A percentile compares a stretch with the other conserved stretches of the same genome.
phyloP scores from a whole-genome alignment of 2,113 vertebrate genomes.

The Vulpes lagopus region DNA sequence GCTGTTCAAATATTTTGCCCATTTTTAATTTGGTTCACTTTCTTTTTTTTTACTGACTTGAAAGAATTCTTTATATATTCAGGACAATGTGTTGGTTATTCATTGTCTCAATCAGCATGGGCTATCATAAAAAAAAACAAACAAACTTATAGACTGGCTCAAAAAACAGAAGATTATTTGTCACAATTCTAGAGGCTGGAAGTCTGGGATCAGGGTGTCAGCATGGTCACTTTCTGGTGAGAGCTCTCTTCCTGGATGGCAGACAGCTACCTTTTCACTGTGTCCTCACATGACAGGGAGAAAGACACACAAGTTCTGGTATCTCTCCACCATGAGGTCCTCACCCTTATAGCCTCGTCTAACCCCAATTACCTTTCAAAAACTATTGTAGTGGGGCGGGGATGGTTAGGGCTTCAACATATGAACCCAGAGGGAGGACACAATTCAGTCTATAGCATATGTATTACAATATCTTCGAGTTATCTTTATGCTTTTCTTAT shows the following conservation, averaged over 20 bases:
- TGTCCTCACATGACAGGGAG: background rate
- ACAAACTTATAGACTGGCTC: background rate
- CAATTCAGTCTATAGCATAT: background rate
- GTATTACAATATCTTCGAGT: background rate
- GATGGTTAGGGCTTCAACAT: background rate
- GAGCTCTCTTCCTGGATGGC: background rate
- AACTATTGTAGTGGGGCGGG: background rate
- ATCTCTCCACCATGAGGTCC: background rate
- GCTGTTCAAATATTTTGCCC: constrained; percentile 35
- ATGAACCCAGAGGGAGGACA: background rate
- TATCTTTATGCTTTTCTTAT: background rate
- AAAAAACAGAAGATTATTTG: background rate
- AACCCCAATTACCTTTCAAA: background rate
- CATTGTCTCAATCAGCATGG: background rate
- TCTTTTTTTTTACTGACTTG: constrained; percentile 9
- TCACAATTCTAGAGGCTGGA: background rate
- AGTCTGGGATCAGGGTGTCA: background rate
- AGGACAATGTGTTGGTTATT: background rate
- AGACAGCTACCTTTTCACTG: background rate
- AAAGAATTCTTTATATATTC: background rate
- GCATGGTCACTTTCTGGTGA: background rate
- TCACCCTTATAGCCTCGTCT: background rate
- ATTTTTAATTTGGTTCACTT: constrained; percentile 48
- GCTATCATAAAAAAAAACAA: background rate
- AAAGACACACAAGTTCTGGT: background rate